phyloP scores from a whole-genome alignment of 2,888 invertebrate species.

The Stramonita haemastoma region DNA sequence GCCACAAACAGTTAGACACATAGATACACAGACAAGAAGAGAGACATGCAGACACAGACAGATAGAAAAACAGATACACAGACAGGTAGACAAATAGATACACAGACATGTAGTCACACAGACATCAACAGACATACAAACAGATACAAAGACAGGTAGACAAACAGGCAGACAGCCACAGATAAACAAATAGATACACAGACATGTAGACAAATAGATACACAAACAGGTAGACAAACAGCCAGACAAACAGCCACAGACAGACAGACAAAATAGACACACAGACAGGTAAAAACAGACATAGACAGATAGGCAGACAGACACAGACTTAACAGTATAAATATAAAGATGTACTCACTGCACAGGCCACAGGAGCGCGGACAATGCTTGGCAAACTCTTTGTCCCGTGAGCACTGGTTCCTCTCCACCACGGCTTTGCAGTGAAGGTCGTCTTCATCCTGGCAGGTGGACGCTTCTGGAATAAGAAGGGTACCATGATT shows the following conservation, averaged over 20 bases:
- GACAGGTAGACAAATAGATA: conserved; percentile 16
- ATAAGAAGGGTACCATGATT: neutral
- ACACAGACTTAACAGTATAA: neutral
- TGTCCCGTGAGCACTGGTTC: conserved; percentile 60
- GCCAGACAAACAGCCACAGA: neutral
- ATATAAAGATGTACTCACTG: conserved; percentile 57
- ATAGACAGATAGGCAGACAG: neutral
- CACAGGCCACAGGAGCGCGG: conserved; percentile 67
- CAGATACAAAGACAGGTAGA: too few species aligned
- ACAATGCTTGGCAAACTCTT: conserved; percentile 64
- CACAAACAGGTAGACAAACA: neutral
- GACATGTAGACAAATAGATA: neutral
- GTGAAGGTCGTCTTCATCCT: conserved; percentile 34
- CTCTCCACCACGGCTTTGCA: conserved; percentile 30
- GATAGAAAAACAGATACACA: conserved; percentile 26
- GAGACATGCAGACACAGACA: neutral
- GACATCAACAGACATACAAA: neutral
- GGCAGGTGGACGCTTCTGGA: conserved; percentile 37
- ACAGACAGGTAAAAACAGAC: neutral
- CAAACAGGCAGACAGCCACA: neutral
- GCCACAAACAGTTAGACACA: too few species aligned
- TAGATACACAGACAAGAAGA: too few species aligned
- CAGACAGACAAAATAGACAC: neutral
- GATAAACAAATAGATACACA: neutral
- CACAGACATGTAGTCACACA: neutral